Percentiles rank a stretch among this genome's conserved stretches.
Evolutionary conservation across 2,797 vertebrate species (phyloP).

Genomic region (Silurus aristotelis): DNA sequence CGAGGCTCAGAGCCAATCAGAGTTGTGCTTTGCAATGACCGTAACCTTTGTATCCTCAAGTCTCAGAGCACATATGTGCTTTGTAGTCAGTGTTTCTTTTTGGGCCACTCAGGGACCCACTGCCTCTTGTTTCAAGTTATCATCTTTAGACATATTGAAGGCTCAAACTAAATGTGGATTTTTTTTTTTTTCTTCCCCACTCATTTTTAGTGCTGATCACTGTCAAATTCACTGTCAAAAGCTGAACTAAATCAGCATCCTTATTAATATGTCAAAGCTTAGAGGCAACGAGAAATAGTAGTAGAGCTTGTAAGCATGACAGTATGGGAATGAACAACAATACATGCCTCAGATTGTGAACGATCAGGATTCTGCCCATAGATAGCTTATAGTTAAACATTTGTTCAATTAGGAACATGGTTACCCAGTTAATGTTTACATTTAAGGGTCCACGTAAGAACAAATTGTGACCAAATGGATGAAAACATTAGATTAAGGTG

Average conservation of each 20-base stretch:
- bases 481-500: too few species aligned
- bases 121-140: slow-evolving; percentile 16
- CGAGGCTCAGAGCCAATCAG: slow-evolving; percentile 43
- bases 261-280: slow-evolving; percentile 24
- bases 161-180: neutral
- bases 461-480: neutral
- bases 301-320: slow-evolving; percentile 1
- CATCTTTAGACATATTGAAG: slow-evolving; percentile 21
- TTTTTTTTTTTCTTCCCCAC: too few species aligned
- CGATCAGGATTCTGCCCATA: neutral
- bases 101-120: slow-evolving; percentile 19
- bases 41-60: slow-evolving; percentile 22
- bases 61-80: slow-evolving; percentile 12
- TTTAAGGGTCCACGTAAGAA: neutral
- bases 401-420: neutral
- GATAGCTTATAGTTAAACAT: neutral
- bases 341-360: neutral
- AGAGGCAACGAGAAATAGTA: neutral
- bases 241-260: neutral
- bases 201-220: slow-evolving; percentile 15
- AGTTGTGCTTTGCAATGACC: slow-evolving; percentile 7
- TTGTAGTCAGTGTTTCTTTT: slow-evolving; percentile 21
- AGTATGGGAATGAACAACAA: neutral
- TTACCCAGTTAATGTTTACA: neutral
- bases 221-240: neutral